Conservation (phyloP, 1,140 invertebrate species). For the Helicoverpa armigera region DNA sequence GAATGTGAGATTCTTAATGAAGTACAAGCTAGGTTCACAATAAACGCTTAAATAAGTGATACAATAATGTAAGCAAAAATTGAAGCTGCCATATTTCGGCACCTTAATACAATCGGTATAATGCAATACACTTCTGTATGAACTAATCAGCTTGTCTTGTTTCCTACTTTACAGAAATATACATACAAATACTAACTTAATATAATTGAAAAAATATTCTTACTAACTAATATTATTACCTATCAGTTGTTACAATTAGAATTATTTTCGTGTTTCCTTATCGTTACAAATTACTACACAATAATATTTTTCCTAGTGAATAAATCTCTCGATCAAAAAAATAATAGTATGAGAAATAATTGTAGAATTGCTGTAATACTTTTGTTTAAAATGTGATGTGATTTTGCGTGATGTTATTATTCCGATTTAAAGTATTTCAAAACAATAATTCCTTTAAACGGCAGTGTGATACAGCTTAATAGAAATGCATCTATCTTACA, state of each 20-base stretch:
- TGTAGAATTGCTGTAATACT: neutral
- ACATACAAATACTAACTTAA: conserved; percentile 29
- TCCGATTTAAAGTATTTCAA: neutral
- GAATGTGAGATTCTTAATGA: conserved; percentile 83
- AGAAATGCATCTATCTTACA: conserved; percentile 40
- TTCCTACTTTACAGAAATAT: conserved; percentile 38
- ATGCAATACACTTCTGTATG: conserved; percentile 2
- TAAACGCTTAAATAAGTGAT: conserved; percentile 54
- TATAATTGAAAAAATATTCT: conserved; percentile 7
- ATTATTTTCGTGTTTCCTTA: conserved; percentile 8
- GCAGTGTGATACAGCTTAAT: conserved; percentile 33
- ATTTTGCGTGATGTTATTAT: conserved; percentile 23
- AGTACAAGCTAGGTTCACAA: conserved; percentile 66
- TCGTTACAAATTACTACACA: neutral
- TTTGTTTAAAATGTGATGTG: conserved; percentile 23
- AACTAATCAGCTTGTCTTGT: conserved; percentile 1
- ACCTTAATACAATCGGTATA: neutral
- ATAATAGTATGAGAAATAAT: neutral
- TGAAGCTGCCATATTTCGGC: conserved; percentile 18
- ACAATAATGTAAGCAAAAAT: conserved; percentile 51
- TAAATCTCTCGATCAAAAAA: conserved; percentile 13
- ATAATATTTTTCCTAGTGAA: neutral
- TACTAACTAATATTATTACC: conserved; percentile 25
- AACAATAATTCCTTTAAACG: neutral
- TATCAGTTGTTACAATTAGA: conserved; percentile 27